Evolutionary conservation across 2,888 invertebrate species (phyloP), one percentile per base, ranked within the genome.

Genomic region (Meteorus colon): DNA sequence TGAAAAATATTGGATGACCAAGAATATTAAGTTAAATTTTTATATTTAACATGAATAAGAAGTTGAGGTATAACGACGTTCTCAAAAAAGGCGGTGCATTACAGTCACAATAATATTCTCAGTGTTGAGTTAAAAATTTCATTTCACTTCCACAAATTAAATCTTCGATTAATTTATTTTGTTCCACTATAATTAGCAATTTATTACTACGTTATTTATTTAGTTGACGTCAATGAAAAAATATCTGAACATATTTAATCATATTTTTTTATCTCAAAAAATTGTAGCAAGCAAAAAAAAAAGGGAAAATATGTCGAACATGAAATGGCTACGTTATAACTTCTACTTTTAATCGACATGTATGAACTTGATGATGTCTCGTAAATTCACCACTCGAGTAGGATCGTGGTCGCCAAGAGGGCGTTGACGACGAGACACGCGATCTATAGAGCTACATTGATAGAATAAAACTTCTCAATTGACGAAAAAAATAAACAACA

Each of bases 351-450:
- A 77, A 77, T 77, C 77, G 77, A 60, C 73, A 51, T 77, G 66
- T 19, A 48, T 48, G 48, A 48, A 67, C 74, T 68, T 48, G 63
- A 75, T 73, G 74, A 55, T 37, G 76, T 80, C 77, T 78, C 81
- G 77, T 80, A 80, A 80, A 78, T 80, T 73, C 27, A 74, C 75
- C 24, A 69, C n/a, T 69, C 69, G 16, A 55, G 16, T 6, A 31
- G 55, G 48, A 55, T 31, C 19, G 73, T 8, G 19, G 27, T 16
- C 60, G 65, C 69, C 72, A 67, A 34, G 69, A 69, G 73, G 75
- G 79, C 76, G 80, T 80, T 79, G 76, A 80, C 80, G 77, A 78
- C 77, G 75, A 79, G 78, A 77, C 77, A 80, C 80, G 79, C 79
- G 77, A 80, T 80, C 55, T 67, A 48, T n/a, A 75, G 59, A 79